A percentile compares a stretch with the other conserved stretches of the same genome.
phyloP scores from a whole-genome alignment of 2,113 vertebrate species.

The Aplodontia rufa region DNA sequence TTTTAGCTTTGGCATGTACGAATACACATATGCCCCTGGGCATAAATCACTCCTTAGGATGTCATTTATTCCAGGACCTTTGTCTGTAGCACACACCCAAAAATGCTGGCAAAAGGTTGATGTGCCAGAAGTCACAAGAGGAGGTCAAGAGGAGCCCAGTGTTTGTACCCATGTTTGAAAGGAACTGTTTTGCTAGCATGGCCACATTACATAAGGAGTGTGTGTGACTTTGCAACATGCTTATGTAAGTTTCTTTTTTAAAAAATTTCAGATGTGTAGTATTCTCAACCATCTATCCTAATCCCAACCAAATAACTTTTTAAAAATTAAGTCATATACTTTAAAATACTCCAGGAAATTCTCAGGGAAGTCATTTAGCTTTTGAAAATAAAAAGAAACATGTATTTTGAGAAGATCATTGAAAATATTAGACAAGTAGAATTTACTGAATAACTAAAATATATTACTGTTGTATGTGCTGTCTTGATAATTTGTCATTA shows the following conservation, averaged over 20 bases:
- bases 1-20: neutral
- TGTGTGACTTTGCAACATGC: neutral
- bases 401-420: constrained; percentile 45
- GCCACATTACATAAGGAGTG: neutral
- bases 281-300: constrained; percentile 52
- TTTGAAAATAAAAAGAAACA: constrained; percentile 35
- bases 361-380: constrained; percentile 35
- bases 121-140: neutral
- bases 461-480: neutral
- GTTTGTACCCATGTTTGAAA: neutral
- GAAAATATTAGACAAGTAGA: constrained; percentile 22
- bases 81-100: neutral
- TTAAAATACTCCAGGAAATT: constrained; percentile 46
- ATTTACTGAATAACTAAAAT: constrained; percentile 55
- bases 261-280: neutral
- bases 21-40: neutral
- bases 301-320: constrained; percentile 16
- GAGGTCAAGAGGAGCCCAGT: neutral
- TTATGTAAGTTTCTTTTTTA: constrained; percentile 12
- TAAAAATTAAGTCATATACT: neutral
- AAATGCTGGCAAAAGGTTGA: neutral
- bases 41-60: neutral
- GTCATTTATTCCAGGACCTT: neutral
- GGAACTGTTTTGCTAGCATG: neutral
- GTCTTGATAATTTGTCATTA: neutral